Base-by-base conservation (phyloP, 2,113 vertebrate genomes). In the Montifringilla adamsi region DNA sequence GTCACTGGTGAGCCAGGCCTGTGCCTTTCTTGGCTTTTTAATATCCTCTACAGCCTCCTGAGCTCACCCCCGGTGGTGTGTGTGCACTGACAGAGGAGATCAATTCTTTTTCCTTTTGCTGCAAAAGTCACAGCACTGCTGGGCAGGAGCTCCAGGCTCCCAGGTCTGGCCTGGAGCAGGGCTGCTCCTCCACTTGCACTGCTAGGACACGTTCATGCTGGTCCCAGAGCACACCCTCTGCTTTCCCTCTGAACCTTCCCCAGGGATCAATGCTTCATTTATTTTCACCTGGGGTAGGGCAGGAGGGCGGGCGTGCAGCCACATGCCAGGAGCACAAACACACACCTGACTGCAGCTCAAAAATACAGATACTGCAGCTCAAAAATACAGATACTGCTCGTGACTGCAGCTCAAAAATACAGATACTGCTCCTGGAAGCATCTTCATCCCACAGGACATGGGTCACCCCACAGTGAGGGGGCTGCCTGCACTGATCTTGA, bases 301-400 rank as follows among this genome's bases (percentile, higher is more conserved):
- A 74, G 83, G 73, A 90, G 67, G 1, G 1, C 1, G 4, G 79
- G 85, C 85, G 13, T 46, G 91, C 82, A 90, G 88, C 74, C 69
- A 63, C 92, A 67, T 0, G 52, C 56, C 0, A 0, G 43, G 74
- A 80, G 68, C 63, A 26, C 7, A 1, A 27, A 58, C 67, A 22
- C 1, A 1, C 58, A 75, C 24, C 11, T 30, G 63, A n/a, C 76
- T 63, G 80, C 67, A 41, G 43, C 85, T 60, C 69, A 20, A 23
- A 62, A 82, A 22, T 2, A 62, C 28, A 19, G 7, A 23, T 13
- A 12, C 23, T 53, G 68, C 18, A 44, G 44, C 83, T 43, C 62
- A 17, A 46, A 17, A 46, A 35, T 10, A 56, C 55, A 59, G 27
- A 28, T 6, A 43, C 15, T 43, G 43, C 43, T n/a, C n/a, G n/a